Evolutionary conservation across 2,888 invertebrate species (phyloP).

Genomic region (Drosophila mettleri): DNA sequence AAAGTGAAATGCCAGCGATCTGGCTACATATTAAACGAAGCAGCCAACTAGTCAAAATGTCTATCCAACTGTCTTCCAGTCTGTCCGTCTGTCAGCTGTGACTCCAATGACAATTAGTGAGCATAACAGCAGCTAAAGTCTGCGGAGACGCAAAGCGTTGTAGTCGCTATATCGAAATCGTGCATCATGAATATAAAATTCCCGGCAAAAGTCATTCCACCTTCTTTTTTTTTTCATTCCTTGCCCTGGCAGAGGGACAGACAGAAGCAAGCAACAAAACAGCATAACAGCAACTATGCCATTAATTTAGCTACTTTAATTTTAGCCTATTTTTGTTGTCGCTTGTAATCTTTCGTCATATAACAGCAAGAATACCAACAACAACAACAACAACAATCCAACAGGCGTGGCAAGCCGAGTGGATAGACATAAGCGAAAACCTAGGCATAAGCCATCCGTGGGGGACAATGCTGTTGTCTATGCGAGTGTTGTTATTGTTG

Average conservation of each 20-base stretch:
- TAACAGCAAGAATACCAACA: slow-evolving; percentile 41
- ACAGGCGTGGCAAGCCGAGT: slow-evolving; percentile 16
- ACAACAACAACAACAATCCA: slow-evolving; percentile 23
- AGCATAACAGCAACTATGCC: slow-evolving; percentile 52
- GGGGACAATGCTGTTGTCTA: slow-evolving; percentile 8
- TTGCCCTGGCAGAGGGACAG: slow-evolving; percentile 1
- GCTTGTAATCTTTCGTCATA: slow-evolving; percentile 73
- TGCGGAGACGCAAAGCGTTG: slow-evolving; percentile 11
- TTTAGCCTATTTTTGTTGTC: slow-evolving; percentile 69
- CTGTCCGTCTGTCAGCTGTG: slow-evolving; percentile 1
- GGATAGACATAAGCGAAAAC: slow-evolving; percentile 24
- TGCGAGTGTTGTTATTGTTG: slow-evolving; percentile 2
- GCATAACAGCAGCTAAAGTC: slow-evolving; percentile 28
- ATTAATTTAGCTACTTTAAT: slow-evolving; percentile 72
- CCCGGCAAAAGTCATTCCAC: slow-evolving; percentile 61
- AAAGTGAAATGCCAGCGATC: slow-evolving; percentile 42
- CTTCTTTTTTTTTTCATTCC: slow-evolving; percentile 22
- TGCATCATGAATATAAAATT: slow-evolving; percentile 48
- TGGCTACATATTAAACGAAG: slow-evolving; percentile 61
- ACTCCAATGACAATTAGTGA: slow-evolving; percentile 56
- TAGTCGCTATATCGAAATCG: slow-evolving; percentile 51
- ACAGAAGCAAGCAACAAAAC: neutral
- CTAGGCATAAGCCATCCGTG: slow-evolving; percentile 16
- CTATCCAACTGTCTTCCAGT: slow-evolving; percentile 11
- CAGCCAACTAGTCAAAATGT: slow-evolving; percentile 41